Conservation (phyloP, 2,888 invertebrate genomes). For the Caradrina kadenii region DNA sequence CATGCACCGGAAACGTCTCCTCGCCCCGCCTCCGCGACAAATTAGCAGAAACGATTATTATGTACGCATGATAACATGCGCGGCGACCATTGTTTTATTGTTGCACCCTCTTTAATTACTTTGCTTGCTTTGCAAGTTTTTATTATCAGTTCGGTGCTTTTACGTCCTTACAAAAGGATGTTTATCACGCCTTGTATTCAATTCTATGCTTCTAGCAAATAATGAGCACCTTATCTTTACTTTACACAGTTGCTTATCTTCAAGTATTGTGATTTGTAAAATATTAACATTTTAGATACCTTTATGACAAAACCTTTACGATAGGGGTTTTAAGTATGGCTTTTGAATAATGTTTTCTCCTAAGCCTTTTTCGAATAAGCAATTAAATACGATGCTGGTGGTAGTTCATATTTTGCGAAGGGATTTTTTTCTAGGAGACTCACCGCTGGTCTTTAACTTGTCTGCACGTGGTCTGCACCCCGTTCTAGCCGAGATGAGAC, state of each 20-base stretch:
- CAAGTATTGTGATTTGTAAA: not conserved
- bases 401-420: not conserved
- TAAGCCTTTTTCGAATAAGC: not conserved
- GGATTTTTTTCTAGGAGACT: not conserved
- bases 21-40: slow-evolving; percentile 77
- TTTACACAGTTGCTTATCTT: slow-evolving; percentile 10
- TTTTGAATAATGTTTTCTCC: not conserved
- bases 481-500: slow-evolving; percentile 1
- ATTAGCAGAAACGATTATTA: slow-evolving; percentile 83
- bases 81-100: slow-evolving; percentile 55
- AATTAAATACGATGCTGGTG: not conserved
- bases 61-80: slow-evolving; percentile 61
- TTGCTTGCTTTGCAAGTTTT: slow-evolving; percentile 27
- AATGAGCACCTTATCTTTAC: slow-evolving; percentile 23
- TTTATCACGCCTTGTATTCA: slow-evolving; percentile 34
- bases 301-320: not conserved
- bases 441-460: slow-evolving; percentile 1
- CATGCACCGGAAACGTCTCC: slow-evolving; percentile 86
- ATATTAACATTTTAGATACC: not conserved
- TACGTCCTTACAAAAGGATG: slow-evolving; percentile 22
- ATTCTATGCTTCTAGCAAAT: slow-evolving; percentile 25
- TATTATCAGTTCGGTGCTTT: slow-evolving; percentile 9
- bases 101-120: slow-evolving; percentile 40
- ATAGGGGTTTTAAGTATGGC: not conserved
- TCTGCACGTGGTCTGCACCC: not conserved